These are phyloP conservation scores for Numida meleagris DNA, from an alignment of 2,113 vertebrate genomes.

Conservation along the genomic window DNA sequence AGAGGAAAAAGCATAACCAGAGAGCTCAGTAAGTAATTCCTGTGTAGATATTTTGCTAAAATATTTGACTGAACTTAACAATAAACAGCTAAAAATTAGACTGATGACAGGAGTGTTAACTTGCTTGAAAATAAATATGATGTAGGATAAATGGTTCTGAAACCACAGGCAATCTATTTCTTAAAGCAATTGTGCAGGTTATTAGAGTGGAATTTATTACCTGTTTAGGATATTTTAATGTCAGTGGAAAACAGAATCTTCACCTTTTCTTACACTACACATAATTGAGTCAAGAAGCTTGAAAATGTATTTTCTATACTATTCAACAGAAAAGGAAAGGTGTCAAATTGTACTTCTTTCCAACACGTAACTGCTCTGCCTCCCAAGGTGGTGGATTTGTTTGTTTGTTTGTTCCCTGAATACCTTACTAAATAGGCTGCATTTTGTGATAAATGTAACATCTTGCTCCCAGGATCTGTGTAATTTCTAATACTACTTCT, in stretches of 20 bases:
- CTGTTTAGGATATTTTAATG: background rate
- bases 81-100: background rate
- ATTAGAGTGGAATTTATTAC: background rate
- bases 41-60: background rate
- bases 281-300: background rate
- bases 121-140: background rate
- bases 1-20: background rate
- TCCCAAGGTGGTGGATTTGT: accelerated
- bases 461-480: background rate
- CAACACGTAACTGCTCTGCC: background rate
- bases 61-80: background rate
- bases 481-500: background rate
- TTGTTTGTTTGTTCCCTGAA: background rate
- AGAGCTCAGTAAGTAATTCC: background rate
- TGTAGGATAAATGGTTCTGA: background rate
- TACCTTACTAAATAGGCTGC: background rate
- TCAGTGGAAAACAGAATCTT: background rate
- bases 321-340: background rate
- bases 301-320: background rate
- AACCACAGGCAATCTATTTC: background rate
- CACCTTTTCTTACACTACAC: background rate
- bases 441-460: background rate
- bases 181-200: background rate
- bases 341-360: background rate
- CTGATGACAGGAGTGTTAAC: background rate